Conservation (phyloP, 2,888 invertebrate genomes). For the Eustalomyia histrio region DNA sequence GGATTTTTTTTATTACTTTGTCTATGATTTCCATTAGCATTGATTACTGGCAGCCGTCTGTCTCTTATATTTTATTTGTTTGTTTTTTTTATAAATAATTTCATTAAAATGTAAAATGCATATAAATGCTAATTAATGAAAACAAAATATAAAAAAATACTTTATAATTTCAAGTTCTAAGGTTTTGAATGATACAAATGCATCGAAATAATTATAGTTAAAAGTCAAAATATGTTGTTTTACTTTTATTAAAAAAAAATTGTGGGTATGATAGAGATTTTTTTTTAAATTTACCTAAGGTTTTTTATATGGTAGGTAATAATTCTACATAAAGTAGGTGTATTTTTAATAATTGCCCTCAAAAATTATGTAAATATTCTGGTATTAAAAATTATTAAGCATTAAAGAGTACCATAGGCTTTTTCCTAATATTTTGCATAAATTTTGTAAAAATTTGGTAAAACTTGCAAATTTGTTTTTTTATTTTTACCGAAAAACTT, state of each 20-base stretch:
- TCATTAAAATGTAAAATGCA: constrained; percentile 46
- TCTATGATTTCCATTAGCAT: constrained; percentile 49
- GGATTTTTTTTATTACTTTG: constrained; percentile 22
- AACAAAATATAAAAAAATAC: background rate
- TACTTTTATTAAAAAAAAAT: background rate
- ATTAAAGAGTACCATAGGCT: too few species aligned
- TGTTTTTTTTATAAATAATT: constrained; percentile 6
- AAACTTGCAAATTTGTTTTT: too few species aligned
- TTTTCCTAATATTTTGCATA: too few species aligned
- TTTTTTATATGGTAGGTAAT: background rate
- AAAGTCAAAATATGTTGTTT: background rate
- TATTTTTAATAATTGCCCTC: too few species aligned
- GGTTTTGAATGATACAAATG: constrained; percentile 6
- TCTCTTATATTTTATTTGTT: constrained; percentile 5
- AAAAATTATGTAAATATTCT: too few species aligned
- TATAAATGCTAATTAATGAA: constrained; percentile 23
- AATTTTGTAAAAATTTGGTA: too few species aligned
- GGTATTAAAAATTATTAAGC: too few species aligned
- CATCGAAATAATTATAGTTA: background rate
- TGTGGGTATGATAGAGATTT: background rate
- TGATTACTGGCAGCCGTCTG: constrained; percentile 42
- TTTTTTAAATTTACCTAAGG: background rate
- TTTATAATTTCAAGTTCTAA: constrained; percentile 1
- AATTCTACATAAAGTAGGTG: background rate
- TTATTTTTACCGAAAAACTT: too few species aligned